Evolutionary conservation across 92 coral and sea anemone genomes (phyloP), one percentile per base, ranked within the genome.

Genomic region (Isaurus tuberculatus): DNA sequence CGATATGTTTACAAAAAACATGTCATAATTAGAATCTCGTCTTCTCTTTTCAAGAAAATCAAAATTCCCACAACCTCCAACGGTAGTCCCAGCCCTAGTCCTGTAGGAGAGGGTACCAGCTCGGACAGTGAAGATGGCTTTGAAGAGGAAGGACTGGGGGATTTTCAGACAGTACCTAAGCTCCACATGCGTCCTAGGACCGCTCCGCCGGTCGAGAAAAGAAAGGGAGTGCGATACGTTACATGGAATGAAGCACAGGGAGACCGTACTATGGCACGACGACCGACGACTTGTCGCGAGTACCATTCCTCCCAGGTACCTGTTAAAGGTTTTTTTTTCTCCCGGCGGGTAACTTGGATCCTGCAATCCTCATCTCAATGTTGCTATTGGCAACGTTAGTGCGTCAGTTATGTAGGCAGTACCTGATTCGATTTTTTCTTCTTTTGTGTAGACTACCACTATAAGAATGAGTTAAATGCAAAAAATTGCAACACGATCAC

Each of bases 181-280:
- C 91, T 97, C n/a, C 93, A 90, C 80, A 69, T 97, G 58, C 85
- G 99, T 23, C 99, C 99, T 20, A 92, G 79, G 84, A 92, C 99
- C 25, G 98, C 99, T n/a, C 95, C 98, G 36, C 83, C 93, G 34
- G 81, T 91, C 14, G 97, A 93, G 81, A 70, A 67, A 20, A 81
- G 85, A 28, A 85, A 73, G 25, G 98, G 98, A 10, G 90, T 84
- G 19, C 87, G 98, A 46, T 93, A 93, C 87, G 98, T 93, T 61
- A 93, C 98, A 31, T 93, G 98, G 98, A 93, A 93, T 87, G 95
- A 93, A 63, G 98, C 95, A 19, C 98, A 93, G 74, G 51, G 32
- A 22, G 83, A 63, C 69, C 81, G 85, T 22, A 86, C 83, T 16
- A 43, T 72, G 36, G 85, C 75, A 0, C 46, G 46, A 79, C 75